A percentile compares a stretch with the other conserved stretches of the same genome.
These are phyloP conservation scores for Hipposideros larvatus DNA, from an alignment of 2,797 vertebrate genomes.

Conservation along the genomic window DNA sequence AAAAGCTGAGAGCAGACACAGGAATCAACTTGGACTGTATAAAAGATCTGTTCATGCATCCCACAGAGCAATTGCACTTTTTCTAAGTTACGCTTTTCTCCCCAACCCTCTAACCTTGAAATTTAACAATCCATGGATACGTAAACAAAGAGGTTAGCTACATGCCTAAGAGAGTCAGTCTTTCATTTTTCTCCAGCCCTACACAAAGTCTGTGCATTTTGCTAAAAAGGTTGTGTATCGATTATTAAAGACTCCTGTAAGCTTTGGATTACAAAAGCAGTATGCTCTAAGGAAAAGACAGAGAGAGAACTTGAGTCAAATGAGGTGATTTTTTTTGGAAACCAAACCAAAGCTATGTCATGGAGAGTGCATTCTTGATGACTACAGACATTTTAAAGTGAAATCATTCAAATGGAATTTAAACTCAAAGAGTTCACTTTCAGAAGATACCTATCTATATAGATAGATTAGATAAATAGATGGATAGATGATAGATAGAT, in stretches of 20 bases:
- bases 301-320: not conserved
- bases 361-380: conserved; percentile 22
- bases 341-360: not conserved
- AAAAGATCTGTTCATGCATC: not conserved
- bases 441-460: not conserved
- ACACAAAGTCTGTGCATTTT: not conserved
- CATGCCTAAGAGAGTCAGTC: not conserved
- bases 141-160: not conserved
- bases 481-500: not conserved
- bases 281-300: not conserved
- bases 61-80: not conserved
- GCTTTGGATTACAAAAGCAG: not conserved
- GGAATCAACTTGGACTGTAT: not conserved
- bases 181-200: conserved; percentile 1
- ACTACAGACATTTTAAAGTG: conserved; percentile 35
- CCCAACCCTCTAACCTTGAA: not conserved
- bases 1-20: not conserved
- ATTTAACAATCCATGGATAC: conserved; percentile 10
- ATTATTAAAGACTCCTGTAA: conserved; percentile 17
- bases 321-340: conserved; percentile 20
- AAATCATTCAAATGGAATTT: conserved; percentile 21
- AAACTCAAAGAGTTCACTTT: not conserved
- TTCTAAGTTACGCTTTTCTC: not conserved
- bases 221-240: not conserved
- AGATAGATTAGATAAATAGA: not conserved